These are phyloP conservation scores for Seriola quinqueradiata DNA, from an alignment of 2,113 vertebrate species.

Conservation along the genomic window DNA sequence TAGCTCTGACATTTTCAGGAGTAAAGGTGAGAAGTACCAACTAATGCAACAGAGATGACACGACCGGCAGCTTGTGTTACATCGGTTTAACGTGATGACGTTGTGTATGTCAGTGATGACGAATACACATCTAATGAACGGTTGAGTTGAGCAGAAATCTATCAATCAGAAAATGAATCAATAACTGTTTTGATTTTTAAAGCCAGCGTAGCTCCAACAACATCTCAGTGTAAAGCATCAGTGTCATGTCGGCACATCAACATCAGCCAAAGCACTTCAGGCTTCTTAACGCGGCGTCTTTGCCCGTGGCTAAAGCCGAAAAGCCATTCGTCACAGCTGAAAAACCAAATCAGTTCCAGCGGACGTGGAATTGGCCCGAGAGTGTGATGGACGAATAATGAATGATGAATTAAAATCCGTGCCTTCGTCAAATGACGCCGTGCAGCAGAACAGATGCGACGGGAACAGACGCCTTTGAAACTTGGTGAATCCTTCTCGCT, in stretches of 20 bases:
- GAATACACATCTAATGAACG: neutral
- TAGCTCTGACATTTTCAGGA: constrained; percentile 60
- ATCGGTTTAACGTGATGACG: neutral
- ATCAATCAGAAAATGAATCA: too few species aligned
- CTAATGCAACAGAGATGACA: neutral
- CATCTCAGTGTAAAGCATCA: neutral
- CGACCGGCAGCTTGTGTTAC: neutral
- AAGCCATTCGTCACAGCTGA: neutral
- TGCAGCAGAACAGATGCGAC: neutral
- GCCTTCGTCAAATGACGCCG: neutral
- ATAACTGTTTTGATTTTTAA: too few species aligned
- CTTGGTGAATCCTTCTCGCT: neutral
- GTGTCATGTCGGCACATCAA: neutral
- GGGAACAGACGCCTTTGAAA: neutral
- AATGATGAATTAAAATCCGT: neutral
- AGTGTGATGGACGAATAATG: neutral
- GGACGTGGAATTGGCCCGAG: too few species aligned
- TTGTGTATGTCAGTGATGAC: neutral
- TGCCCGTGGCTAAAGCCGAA: neutral
- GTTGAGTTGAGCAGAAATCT: too few species aligned
- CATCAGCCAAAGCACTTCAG: neutral
- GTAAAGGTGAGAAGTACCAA: constrained; percentile 14
- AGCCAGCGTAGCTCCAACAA: neutral
- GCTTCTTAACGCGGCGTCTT: neutral
- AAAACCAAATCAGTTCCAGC: too few species aligned